Evolutionary conservation across 92 coral and sea anemone species (phyloP).

Genomic region (Hydrozoanthus gracilis): DNA sequence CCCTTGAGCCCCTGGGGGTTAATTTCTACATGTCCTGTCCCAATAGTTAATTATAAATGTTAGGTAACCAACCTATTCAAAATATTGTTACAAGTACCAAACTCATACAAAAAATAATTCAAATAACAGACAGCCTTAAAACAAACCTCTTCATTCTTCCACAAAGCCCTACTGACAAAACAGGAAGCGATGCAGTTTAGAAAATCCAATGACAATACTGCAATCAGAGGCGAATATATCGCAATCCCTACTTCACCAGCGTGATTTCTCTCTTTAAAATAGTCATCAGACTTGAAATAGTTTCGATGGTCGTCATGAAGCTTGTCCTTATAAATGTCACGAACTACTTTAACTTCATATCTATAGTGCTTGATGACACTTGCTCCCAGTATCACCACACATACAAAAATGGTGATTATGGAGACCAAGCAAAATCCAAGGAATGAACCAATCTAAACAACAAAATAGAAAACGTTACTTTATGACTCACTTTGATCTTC

Average conservation of each 20-base stretch:
- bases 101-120: neutral
- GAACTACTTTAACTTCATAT: conserved; percentile 70
- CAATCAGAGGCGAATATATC: conserved; percentile 66
- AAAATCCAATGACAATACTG: conserved; percentile 57
- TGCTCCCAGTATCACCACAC: conserved; percentile 67
- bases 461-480: neutral
- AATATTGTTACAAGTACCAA: neutral
- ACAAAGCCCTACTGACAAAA: conserved; percentile 60
- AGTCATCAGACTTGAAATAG: conserved; percentile 58
- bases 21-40: too few species aligned
- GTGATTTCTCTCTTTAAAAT: conserved; percentile 65
- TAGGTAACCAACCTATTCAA: too few species aligned
- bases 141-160: conserved; percentile 64
- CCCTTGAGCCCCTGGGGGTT: too few species aligned
- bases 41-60: too few species aligned
- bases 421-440: conserved; percentile 75
- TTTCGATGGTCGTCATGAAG: conserved; percentile 52
- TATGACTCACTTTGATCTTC: too few species aligned
- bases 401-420: conserved; percentile 64
- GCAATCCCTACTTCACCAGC: conserved; percentile 63
- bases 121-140: neutral
- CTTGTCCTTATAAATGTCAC: conserved; percentile 63
- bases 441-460: conserved; percentile 64
- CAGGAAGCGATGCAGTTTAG: conserved; percentile 53
- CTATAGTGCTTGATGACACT: conserved; percentile 62